Evolutionary conservation across 2,888 invertebrate genomes (phyloP).

Genomic region (Gymnosoma rotundatum): DNA sequence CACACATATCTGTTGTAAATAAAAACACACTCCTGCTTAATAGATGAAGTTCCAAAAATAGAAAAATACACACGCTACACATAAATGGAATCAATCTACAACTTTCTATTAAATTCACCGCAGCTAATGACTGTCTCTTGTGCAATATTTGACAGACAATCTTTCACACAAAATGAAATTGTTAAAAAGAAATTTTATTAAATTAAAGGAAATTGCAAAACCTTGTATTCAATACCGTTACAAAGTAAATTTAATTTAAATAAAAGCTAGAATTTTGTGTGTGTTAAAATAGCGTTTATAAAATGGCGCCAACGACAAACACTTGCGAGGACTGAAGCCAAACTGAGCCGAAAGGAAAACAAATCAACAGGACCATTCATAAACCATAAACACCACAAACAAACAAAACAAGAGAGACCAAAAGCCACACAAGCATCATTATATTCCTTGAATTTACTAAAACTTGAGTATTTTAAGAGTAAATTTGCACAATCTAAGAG

Average conservation of each 20-base stretch:
- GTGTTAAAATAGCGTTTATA: constrained; percentile 29
- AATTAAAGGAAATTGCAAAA: background rate
- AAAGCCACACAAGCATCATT: constrained; percentile 8
- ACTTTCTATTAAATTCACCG: background rate
- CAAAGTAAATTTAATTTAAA: background rate
- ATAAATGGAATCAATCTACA: constrained; percentile 37
- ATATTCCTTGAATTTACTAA: background rate
- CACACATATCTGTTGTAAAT: background rate
- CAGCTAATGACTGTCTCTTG: background rate
- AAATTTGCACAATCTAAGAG: background rate
- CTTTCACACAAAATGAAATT: no score
- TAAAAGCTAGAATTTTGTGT: constrained; percentile 24
- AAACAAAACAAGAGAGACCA: constrained; percentile 27
- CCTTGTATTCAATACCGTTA: constrained; percentile 4
- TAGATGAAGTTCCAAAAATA: constrained; percentile 41
- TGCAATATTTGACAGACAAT: no score
- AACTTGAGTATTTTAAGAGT: constrained; percentile 9
- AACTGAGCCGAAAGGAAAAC: constrained; percentile 60
- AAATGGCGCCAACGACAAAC: constrained; percentile 65
- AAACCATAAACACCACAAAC: constrained; percentile 7
- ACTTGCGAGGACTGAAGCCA: constrained; percentile 63
- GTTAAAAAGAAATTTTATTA: background rate
- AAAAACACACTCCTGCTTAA: constrained; percentile 19
- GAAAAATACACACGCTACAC: constrained; percentile 18
- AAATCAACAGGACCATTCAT: constrained; percentile 44